A percentile compares a stretch with the other conserved stretches of the same genome.
Conservation (phyloP, 1,140 invertebrate species). For the Lepidurus apus region DNA sequence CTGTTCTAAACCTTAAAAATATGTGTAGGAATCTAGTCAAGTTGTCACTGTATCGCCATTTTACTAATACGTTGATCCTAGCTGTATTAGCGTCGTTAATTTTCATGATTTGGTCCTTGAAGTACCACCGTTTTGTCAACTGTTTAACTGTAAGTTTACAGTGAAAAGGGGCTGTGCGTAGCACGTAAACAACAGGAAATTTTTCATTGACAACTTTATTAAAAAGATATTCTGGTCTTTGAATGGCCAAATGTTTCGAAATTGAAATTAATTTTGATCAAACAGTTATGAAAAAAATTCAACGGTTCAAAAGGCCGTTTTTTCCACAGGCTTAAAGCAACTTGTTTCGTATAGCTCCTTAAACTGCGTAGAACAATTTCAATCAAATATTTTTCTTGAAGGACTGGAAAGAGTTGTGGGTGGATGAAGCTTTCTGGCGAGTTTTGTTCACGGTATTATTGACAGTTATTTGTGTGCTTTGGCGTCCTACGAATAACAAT, state of each 20-base stretch:
- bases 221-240: too few species aligned
- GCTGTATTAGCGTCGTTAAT: slow-evolving; percentile 78
- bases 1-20: slow-evolving; percentile 32
- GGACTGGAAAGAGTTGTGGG: slow-evolving; percentile 86
- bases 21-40: slow-evolving; percentile 74
- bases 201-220: too few species aligned
- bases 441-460: slow-evolving; percentile 81
- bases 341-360: too few species aligned
- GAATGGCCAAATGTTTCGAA: too few species aligned
- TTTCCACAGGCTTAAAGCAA: too few species aligned
- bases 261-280: too few species aligned
- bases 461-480: slow-evolving; percentile 86
- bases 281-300: too few species aligned
- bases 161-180: neutral
- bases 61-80: slow-evolving; percentile 88
- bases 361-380: neutral
- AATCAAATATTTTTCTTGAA: slow-evolving; percentile 44
- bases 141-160: slow-evolving; percentile 63
- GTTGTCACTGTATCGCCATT: slow-evolving; percentile 81
- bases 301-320: too few species aligned
- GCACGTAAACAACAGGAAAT: too few species aligned
- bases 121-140: slow-evolving; percentile 60
- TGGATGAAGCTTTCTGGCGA: slow-evolving; percentile 93
- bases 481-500: slow-evolving; percentile 90
- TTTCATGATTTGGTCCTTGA: slow-evolving; percentile 88